Evolutionary conservation across 2,113 vertebrate species (phyloP).

Genomic region (Talpa occidentalis): DNA sequence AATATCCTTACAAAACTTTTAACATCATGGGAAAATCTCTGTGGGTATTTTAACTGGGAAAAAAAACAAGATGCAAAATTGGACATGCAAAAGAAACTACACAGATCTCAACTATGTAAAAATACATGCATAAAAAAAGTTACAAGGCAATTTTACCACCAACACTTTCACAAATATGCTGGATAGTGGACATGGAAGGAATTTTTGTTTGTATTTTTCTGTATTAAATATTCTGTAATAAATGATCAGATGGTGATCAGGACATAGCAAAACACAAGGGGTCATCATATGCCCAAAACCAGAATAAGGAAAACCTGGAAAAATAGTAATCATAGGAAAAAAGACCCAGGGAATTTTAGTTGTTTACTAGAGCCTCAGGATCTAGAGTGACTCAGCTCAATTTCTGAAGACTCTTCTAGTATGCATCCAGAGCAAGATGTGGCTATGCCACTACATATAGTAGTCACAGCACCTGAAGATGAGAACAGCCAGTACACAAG

Average conservation of each 20-base stretch:
- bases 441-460: not conserved
- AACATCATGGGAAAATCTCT: not conserved
- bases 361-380: not conserved
- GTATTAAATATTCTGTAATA: constrained; percentile 40
- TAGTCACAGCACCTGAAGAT: not conserved
- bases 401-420: not conserved
- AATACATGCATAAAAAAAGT: constrained; percentile 5
- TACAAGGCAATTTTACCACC: not conserved
- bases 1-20: not conserved
- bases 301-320: not conserved
- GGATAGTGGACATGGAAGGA: not conserved
- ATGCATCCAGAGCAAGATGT: not conserved
- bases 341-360: not conserved
- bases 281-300: not conserved
- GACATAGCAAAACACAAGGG: not conserved
- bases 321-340: not conserved
- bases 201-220: not conserved
- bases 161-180: constrained; percentile 18
- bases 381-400: not conserved
- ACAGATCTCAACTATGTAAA: constrained; percentile 32
- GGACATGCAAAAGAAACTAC: not conserved
- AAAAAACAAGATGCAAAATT: constrained; percentile 55
- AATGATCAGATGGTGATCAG: constrained; percentile 20
- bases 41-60: not conserved
- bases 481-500: not conserved